Base-by-base conservation (phyloP, 1,140 invertebrate species). In the Drosophila erecta region DNA sequence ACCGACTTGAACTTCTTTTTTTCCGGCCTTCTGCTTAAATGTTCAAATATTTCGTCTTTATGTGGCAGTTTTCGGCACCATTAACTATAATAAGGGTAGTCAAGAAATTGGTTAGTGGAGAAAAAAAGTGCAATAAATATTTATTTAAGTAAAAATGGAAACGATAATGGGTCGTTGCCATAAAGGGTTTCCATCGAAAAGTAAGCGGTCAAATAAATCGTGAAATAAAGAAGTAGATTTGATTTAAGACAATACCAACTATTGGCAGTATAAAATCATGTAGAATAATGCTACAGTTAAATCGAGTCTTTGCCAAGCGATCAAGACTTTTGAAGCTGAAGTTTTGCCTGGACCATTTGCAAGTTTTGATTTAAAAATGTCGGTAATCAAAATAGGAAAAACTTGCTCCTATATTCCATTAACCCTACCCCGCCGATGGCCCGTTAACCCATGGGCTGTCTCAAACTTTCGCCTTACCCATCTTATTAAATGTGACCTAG, bases 401-500 rank as follows among this genome's bases (percentile, higher is more conserved):
- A 37, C 60, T 35, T 46, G 6, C 40, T 60, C 5, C 15, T 22
- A 67, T 30, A 64, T 51, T 27, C 47, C 47, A 53, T 67, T 64
- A 67, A 41, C 24, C 35, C 55, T 33, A 4, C 33, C 30, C 30
- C 22, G n/a, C 30, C 22, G n/a, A 17, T 11, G 15, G 22, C 2
- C n/a, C 44, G 11, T 43, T 46, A 37, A n/a, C 64, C 64, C 50
- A n/a, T 2, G 27, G 47, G 40, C 14, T 33, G 41, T n/a, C 15
- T 51, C 66, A 55, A 70, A 70, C 50, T 71, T 70, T 57, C 41
- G 35, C n/a, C 35, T 70, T 24, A 38, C 35, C 66, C 66, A 65
- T 69, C 64, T 70, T 70, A 69, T 70, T 70, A 56, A 70, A 70
- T 69, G 51, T 41, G 43, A 70, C 66, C 66, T 57, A 69, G 64